Evolutionary conservation across 2,113 vertebrate species (phyloP).

Genomic region (Tetraodon nigroviridis): DNA sequence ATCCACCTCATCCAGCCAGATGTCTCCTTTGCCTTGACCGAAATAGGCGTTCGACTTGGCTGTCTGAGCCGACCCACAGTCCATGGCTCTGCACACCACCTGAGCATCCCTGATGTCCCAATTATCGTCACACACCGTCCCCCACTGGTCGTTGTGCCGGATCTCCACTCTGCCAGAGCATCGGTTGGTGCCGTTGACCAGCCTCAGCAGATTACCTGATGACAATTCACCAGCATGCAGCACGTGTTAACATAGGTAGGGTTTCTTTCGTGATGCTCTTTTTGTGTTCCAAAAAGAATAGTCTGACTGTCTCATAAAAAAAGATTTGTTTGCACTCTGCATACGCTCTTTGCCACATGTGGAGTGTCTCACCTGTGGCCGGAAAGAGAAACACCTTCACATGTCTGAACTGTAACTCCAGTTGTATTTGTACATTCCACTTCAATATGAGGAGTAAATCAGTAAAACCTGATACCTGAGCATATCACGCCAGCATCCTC

Average conservation of each 20-base stretch:
- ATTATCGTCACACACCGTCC: too few species aligned
- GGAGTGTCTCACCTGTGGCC: slow-evolving; percentile 55
- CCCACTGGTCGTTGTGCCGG: slow-evolving; percentile 51
- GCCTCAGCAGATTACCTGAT: too few species aligned
- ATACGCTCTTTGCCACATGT: not conserved
- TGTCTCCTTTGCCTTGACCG: too few species aligned
- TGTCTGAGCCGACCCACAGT: too few species aligned
- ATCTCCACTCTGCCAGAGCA: slow-evolving; percentile 68
- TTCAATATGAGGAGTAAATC: slow-evolving; percentile 48
- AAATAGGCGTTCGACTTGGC: too few species aligned
- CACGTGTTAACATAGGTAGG: not conserved
- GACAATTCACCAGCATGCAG: too few species aligned
- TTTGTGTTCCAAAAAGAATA: too few species aligned
- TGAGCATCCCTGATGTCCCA: too few species aligned
- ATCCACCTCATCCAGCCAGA: too few species aligned
- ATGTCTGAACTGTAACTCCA: too few species aligned
- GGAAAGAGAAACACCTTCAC: slow-evolving; percentile 38
- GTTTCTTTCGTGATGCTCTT: not conserved
- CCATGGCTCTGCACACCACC: too few species aligned
- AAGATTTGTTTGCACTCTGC: not conserved
- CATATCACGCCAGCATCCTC: slow-evolving; percentile 68
- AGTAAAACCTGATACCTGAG: slow-evolving; percentile 49
- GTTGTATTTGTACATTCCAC: too few species aligned
- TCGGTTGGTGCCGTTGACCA: slow-evolving; percentile 44
- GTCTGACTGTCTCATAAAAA: not conserved